Evolutionary conservation across 2,797 vertebrate genomes (phyloP).

Genomic region (Sparidentex hasta): DNA sequence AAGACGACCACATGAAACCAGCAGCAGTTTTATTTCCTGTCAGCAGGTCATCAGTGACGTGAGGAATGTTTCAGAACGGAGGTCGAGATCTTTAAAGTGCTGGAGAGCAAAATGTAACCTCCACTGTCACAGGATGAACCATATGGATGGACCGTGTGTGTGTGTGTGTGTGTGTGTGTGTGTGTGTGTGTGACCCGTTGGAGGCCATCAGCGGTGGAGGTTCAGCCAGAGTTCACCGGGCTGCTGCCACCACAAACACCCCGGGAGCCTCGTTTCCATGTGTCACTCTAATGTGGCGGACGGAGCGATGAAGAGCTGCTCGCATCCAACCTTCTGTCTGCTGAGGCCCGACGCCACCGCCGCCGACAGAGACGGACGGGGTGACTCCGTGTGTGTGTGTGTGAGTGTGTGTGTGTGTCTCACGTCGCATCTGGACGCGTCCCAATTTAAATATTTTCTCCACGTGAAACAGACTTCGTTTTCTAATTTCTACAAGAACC

Average conservation of each 20-base stretch:
- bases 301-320: conserved; percentile 43
- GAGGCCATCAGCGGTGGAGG: conserved; percentile 40
- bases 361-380: not conserved
- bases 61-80: conserved; percentile 11
- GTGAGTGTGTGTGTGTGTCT: conserved; percentile 2
- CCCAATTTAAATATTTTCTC: not conserved
- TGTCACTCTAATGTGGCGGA: conserved; percentile 62
- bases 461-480: not conserved
- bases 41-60: not conserved
- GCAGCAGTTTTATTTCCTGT: not conserved
- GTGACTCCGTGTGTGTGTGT: not conserved
- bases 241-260: conserved; percentile 56
- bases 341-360: conserved; percentile 15
- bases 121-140: not conserved
- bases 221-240: conserved; percentile 75
- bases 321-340: conserved; percentile 43
- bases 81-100: not conserved
- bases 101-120: not conserved
- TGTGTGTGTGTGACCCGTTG: conserved; percentile 15
- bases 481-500: not conserved
- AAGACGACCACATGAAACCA: not conserved
- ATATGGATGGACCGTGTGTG: conserved; percentile 21
- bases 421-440: conserved; percentile 5
- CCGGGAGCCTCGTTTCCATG: conserved; percentile 62
- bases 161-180: conserved; percentile 26